Percentiles rank a stretch among this genome's conserved stretches.
Conservation (phyloP, 1,140 invertebrate genomes). For the Portunus trituberculatus region DNA sequence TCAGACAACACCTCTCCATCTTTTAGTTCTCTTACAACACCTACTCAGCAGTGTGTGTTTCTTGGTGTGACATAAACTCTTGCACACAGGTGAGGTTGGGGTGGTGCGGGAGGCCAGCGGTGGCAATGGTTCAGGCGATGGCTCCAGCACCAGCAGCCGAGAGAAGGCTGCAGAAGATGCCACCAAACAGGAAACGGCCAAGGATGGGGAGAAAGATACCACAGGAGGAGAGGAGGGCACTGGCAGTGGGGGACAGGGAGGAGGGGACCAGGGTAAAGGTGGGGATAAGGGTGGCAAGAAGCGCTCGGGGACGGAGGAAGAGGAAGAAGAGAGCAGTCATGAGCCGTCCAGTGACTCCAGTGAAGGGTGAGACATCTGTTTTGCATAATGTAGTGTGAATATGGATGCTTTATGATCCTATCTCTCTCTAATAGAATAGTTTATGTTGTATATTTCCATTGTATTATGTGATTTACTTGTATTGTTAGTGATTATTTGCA, state of each 20-base stretch:
- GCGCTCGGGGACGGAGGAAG: not conserved
- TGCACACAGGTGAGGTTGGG: constrained; percentile 37
- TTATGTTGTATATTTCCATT: too few species aligned
- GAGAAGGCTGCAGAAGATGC: constrained; percentile 31
- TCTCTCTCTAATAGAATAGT: too few species aligned
- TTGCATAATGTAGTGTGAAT: not conserved
- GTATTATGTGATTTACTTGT: too few species aligned
- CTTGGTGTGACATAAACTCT: too few species aligned
- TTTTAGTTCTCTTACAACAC: too few species aligned
- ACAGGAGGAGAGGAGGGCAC: constrained; percentile 42
- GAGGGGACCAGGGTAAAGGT: constrained; percentile 18
- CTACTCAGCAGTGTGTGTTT: too few species aligned
- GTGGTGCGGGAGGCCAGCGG: not conserved
- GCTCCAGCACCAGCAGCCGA: not conserved
- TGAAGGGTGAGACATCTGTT: constrained; percentile 40
- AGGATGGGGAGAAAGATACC: not conserved
- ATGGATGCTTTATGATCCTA: not conserved
- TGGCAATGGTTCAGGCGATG: constrained; percentile 34
- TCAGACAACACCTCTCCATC: too few species aligned
- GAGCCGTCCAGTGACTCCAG: constrained; percentile 65
- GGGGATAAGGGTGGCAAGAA: constrained; percentile 40
- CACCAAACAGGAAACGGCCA: not conserved
- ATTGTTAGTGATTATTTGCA: too few species aligned
- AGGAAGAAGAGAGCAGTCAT: constrained; percentile 63
- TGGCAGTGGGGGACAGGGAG: constrained; percentile 16